Conservation (phyloP, 2,113 vertebrate species). For the Podiceps cristatus region DNA sequence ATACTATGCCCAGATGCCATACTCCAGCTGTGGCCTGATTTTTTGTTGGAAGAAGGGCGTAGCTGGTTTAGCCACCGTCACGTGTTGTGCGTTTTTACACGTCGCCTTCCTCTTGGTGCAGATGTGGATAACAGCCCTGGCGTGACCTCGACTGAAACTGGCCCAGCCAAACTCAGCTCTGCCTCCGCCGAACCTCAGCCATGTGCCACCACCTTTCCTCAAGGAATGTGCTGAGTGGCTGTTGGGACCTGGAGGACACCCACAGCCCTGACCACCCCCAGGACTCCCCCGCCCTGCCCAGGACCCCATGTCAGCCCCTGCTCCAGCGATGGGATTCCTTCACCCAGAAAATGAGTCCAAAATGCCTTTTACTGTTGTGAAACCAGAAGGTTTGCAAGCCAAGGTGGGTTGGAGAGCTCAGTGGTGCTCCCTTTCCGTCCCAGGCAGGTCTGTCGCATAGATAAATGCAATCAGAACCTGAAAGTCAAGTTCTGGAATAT, state of each 20-base stretch:
- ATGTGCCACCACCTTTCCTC: background rate
- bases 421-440: background rate
- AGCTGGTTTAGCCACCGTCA: background rate
- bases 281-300: background rate
- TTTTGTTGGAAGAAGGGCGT: background rate
- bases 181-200: background rate
- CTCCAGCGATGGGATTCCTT: background rate
- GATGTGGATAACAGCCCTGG: background rate
- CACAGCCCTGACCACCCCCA: background rate
- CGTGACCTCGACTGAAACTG: accelerated
- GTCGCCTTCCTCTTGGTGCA: background rate
- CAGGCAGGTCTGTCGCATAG: background rate
- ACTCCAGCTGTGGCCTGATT: background rate
- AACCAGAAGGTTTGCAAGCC: background rate
- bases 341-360: accelerated
- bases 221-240: background rate
- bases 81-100: accelerated
- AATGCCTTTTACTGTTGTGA: background rate
- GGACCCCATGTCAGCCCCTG: background rate
- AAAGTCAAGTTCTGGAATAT: background rate
- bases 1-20: background rate
- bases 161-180: background rate
- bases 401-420: background rate
- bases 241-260: background rate
- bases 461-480: background rate